A percentile compares a stretch with the other conserved stretches of the same genome.
Evolutionary conservation across 2,113 vertebrate genomes (phyloP).

Genomic region (Thymallus thymallus): DNA sequence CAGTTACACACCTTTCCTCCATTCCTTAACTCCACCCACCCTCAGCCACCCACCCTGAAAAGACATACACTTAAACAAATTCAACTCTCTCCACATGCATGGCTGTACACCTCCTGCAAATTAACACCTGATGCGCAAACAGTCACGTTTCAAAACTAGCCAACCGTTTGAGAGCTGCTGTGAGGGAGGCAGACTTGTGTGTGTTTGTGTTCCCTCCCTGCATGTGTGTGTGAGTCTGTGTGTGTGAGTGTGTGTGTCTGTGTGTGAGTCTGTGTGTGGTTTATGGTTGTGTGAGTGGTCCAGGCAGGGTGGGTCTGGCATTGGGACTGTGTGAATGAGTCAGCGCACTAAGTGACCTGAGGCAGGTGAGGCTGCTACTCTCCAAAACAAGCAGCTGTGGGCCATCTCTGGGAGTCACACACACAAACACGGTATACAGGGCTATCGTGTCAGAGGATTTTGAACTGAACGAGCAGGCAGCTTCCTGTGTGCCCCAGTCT

Average conservation of each 20-base stretch:
- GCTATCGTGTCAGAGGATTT: constrained; percentile 60
- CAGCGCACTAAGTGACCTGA: constrained; percentile 20
- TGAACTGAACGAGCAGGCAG: constrained; percentile 46
- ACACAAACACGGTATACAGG: constrained; percentile 29
- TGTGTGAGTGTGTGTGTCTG: constrained; percentile 27
- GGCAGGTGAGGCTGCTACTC: constrained; percentile 13
- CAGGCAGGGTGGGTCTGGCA: background rate
- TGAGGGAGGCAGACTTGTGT: background rate
- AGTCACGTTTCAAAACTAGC: background rate
- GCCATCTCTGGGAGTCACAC: constrained; percentile 19
- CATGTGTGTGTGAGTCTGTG: constrained; percentile 6
- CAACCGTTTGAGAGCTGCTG: constrained; percentile 35
- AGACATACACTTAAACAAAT: background rate
- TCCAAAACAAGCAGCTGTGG: constrained; percentile 35
- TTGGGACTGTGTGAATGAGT: constrained; percentile 30
- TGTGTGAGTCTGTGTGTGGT: constrained; percentile 20
- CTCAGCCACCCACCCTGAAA: constrained; percentile 28
- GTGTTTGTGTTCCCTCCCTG: constrained; percentile 18
- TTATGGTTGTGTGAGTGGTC: constrained; percentile 13
- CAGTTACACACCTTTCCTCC: background rate
- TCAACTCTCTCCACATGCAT: background rate
- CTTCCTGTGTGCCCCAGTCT: constrained; percentile 40
- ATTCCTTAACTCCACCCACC: constrained; percentile 10
- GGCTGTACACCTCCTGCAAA: constrained; percentile 16
- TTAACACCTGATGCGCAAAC: constrained; percentile 23